These are phyloP conservation scores for Equus przewalskii DNA, from an alignment of 2,113 vertebrate species.

Conservation along the genomic window DNA sequence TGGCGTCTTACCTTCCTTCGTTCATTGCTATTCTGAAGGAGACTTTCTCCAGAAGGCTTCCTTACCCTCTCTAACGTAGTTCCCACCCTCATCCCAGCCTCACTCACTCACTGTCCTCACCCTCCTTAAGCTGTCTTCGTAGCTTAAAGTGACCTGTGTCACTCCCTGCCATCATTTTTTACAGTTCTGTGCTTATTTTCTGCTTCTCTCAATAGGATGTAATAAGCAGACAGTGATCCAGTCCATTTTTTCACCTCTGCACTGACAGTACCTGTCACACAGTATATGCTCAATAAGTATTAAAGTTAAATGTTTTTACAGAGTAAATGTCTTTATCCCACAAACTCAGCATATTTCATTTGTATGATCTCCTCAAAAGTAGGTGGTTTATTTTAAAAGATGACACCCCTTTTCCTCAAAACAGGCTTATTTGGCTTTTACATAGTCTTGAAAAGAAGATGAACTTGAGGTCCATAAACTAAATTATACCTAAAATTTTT, in stretches of 20 bases:
- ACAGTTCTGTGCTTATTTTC: background rate
- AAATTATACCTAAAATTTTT: background rate
- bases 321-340: background rate
- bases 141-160: background rate
- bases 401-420: background rate
- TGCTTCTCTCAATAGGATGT: background rate
- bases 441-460: constrained; percentile 26
- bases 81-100: background rate
- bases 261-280: background rate
- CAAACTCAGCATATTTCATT: background rate
- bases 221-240: background rate
- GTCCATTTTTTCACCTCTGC: background rate
- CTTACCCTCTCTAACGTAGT: background rate
- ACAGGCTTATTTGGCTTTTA: background rate
- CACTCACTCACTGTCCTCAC: background rate
- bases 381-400: background rate
- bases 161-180: background rate
- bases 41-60: background rate
- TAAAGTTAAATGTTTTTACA: background rate
- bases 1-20: background rate
- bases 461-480: background rate
- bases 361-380: background rate
- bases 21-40: background rate
- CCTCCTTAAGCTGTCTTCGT: background rate
- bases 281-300: background rate